A percentile compares a stretch with the other conserved stretches of the same genome.
Evolutionary conservation across 2,113 vertebrate species (phyloP).

Genomic region (Crotophaga sulcirostris): DNA sequence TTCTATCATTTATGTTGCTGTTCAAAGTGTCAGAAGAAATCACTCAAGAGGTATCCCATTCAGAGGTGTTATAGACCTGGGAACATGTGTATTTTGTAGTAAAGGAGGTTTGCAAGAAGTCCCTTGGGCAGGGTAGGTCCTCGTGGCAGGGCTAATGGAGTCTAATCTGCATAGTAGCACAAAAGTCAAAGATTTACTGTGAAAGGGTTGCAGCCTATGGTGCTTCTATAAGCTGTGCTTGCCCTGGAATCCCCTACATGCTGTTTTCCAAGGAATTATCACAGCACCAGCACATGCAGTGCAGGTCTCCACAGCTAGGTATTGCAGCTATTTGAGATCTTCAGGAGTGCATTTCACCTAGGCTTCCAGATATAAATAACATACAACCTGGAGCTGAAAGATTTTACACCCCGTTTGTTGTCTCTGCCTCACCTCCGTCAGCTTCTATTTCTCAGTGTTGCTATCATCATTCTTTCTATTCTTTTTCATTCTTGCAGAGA

Average conservation of each 20-base stretch:
- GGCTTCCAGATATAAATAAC: background rate
- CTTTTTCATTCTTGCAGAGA: background rate
- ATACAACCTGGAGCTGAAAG: background rate
- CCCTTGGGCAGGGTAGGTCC: background rate
- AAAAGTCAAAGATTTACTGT: background rate
- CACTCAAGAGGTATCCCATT: background rate
- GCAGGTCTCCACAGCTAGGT: background rate
- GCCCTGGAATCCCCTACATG: fast-evolving
- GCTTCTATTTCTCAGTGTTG: background rate
- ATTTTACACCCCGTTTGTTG: background rate
- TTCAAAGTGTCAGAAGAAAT: background rate
- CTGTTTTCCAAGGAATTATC: background rate
- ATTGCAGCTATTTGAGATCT: background rate
- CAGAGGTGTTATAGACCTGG: background rate
- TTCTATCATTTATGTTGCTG: background rate
- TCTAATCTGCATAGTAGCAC: background rate
- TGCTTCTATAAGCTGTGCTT: background rate
- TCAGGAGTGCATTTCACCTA: background rate
- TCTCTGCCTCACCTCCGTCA: background rate
- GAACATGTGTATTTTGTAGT: background rate
- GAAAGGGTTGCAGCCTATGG: background rate
- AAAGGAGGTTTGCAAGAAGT: background rate
- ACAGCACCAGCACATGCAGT: background rate
- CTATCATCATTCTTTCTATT: background rate
- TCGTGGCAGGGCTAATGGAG: background rate